Conservation (phyloP, 2,113 vertebrate genomes). For the Merops nubicus region DNA sequence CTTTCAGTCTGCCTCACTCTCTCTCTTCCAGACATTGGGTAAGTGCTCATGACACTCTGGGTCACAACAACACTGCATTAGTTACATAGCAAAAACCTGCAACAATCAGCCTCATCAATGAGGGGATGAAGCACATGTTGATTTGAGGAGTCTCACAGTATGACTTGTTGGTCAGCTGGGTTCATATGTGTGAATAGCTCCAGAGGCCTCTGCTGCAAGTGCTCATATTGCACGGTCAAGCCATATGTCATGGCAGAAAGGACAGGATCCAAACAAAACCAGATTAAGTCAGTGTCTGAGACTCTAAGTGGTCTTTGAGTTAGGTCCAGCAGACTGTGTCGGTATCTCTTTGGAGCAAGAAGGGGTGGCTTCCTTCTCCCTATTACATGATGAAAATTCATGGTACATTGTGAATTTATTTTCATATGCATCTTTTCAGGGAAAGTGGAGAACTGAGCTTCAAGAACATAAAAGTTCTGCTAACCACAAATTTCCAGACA, state of each 20-base stretch:
- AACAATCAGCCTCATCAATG: neutral
- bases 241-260: neutral
- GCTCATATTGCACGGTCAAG: neutral
- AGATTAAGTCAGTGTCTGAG: neutral
- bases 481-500: neutral
- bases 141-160: neutral
- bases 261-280: neutral
- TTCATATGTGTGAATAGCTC: neutral
- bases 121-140: accelerated
- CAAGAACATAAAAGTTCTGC: neutral
- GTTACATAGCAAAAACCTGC: neutral
- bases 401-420: neutral
- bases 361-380: neutral
- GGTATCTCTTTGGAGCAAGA: neutral
- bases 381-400: neutral
- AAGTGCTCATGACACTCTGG: neutral
- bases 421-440: neutral
- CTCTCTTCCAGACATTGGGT: neutral
- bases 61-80: neutral
- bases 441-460: neutral
- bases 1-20: neutral
- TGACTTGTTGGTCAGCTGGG: neutral
- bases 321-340: neutral
- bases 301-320: neutral
- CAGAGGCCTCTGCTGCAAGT: neutral